These are phyloP conservation scores for Trematocara caparti DNA, from an alignment of 2,797 vertebrate species.

Conservation along the genomic window DNA sequence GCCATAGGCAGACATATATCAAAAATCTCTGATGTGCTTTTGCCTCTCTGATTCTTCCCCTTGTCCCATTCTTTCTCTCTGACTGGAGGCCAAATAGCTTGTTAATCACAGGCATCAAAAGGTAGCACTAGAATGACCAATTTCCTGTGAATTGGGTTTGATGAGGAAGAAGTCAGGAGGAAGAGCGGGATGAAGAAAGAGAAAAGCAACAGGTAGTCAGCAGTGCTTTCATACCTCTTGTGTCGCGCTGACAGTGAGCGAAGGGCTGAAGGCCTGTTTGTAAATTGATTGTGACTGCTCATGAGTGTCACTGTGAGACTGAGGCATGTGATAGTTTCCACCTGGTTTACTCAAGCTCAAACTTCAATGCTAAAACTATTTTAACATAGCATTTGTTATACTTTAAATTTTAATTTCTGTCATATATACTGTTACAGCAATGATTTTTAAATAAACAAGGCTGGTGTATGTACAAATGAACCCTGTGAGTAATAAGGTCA, in stretches of 20 bases:
- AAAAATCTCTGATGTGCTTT: not conserved
- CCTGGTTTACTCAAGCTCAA: not conserved
- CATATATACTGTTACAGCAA: not conserved
- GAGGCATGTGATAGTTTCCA: constrained; percentile 1
- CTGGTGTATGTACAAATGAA: not conserved
- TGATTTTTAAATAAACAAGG: not conserved
- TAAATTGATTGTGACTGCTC: constrained; percentile 15
- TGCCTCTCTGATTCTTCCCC: not conserved
- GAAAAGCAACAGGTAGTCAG: constrained; percentile 1
- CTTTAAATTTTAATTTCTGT: not conserved
- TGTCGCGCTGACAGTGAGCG: not conserved
- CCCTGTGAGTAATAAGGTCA: not conserved
- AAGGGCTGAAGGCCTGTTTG: not conserved
- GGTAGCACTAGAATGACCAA: constrained; percentile 18
- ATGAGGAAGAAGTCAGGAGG: not conserved
- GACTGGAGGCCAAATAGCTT: constrained; percentile 26
- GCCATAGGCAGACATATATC: not conserved
- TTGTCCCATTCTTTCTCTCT: not conserved
- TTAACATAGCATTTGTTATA: not conserved
- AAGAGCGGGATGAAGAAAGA: not conserved
- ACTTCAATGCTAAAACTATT: not conserved
- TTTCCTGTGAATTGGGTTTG: constrained; percentile 12
- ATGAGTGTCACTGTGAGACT: constrained; percentile 1
- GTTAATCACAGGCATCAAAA: constrained; percentile 51
- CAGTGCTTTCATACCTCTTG: not conserved